Conservation (phyloP, 2,113 vertebrate species). For the Dicerorhinus sumatrensis region DNA sequence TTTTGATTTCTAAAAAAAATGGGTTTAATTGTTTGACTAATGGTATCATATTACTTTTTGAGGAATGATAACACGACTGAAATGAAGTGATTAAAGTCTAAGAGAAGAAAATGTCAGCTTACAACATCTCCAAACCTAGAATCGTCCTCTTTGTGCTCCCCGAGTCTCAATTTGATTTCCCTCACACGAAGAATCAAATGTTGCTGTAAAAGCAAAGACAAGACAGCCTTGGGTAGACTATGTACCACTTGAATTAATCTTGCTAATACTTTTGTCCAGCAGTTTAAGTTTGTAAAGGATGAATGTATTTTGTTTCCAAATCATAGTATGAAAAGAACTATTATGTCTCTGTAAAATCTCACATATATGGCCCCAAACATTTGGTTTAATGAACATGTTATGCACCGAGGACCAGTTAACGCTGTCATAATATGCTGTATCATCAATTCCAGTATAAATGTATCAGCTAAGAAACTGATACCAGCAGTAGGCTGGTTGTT, state of each 20-base stretch:
- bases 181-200: neutral
- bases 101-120: neutral
- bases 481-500: neutral
- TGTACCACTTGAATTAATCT: neutral
- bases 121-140: neutral
- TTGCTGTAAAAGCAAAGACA: neutral
- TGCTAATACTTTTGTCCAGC: neutral
- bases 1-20: neutral
- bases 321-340: neutral
- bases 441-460: neutral
- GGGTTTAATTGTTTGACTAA: neutral
- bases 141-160: neutral
- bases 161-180: neutral
- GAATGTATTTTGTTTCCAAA: neutral
- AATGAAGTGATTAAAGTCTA: neutral
- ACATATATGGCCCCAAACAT: neutral
- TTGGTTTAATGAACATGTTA: conserved; percentile 21
- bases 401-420: neutral
- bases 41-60: neutral
- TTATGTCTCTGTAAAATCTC: neutral
- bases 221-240: neutral
- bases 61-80: neutral
- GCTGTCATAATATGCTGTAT: neutral
- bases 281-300: neutral
- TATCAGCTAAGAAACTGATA: neutral